These are phyloP conservation scores for Zapus hudsonius DNA, from an alignment of 2,113 vertebrate species.

Conservation along the genomic window DNA sequence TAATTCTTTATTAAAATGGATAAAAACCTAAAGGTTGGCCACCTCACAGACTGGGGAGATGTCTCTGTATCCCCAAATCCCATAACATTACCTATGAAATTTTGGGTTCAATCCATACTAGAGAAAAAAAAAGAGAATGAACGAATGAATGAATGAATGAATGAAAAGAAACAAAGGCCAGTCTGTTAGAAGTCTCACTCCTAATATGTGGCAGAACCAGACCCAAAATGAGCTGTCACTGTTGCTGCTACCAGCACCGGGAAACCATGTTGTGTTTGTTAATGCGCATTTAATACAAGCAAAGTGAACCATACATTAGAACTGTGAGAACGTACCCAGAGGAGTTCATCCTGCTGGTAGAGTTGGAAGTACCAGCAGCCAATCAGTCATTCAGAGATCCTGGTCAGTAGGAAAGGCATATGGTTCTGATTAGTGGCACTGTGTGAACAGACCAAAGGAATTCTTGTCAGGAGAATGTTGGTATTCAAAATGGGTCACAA, in stretches of 20 bases:
- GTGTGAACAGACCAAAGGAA: slow-evolving; percentile 22
- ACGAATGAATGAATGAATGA: background rate
- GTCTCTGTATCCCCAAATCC: too few species aligned
- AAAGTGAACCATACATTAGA: slow-evolving; percentile 8
- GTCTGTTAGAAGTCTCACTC: background rate
- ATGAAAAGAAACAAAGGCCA: background rate
- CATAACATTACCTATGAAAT: too few species aligned
- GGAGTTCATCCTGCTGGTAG: background rate
- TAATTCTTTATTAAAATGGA: too few species aligned
- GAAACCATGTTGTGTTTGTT: background rate
- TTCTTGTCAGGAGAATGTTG: slow-evolving; percentile 20
- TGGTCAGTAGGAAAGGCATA: background rate
- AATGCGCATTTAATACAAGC: background rate
- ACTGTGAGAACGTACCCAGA: background rate
- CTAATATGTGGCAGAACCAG: background rate
- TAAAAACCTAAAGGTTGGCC: too few species aligned
- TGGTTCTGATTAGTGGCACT: slow-evolving; percentile 27
- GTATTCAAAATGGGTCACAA: background rate
- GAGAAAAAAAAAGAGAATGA: too few species aligned
- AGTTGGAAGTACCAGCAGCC: background rate
- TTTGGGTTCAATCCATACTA: too few species aligned
- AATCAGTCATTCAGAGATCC: background rate
- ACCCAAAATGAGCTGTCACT: background rate
- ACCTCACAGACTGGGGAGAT: too few species aligned
- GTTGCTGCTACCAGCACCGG: background rate